phyloP scores from a whole-genome alignment of 1,140 invertebrate genomes.

The Camponotus vicinus region DNA sequence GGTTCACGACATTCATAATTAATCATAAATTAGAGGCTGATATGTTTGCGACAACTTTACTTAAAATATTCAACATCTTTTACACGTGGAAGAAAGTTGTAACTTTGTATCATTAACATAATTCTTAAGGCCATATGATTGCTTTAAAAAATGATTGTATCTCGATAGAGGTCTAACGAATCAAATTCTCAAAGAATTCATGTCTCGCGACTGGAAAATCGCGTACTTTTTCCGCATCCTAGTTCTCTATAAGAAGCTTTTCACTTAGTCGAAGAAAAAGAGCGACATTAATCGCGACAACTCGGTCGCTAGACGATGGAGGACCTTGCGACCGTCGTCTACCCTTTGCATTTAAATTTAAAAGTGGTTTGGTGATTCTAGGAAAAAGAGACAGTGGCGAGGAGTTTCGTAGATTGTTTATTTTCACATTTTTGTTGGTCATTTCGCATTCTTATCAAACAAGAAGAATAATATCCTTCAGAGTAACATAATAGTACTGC shows the following conservation, averaged over 20 bases:
- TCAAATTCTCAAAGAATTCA: background rate
- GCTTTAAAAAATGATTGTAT: background rate
- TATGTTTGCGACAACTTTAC: background rate
- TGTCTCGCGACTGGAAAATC: background rate
- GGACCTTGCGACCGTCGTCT: slow-evolving; percentile 64
- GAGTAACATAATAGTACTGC: background rate
- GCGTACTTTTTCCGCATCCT: background rate
- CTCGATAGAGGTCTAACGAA: background rate
- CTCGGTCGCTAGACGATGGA: slow-evolving; percentile 57
- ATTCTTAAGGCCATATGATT: background rate
- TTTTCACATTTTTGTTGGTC: slow-evolving; percentile 22
- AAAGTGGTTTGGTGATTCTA: slow-evolving; percentile 52
- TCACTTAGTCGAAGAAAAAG: slow-evolving; percentile 57
- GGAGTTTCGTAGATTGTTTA: background rate
- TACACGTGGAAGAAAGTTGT: background rate
- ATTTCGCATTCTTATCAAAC: slow-evolving; percentile 7
- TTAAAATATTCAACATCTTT: background rate
- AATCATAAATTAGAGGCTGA: background rate
- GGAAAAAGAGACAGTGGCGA: slow-evolving; percentile 45
- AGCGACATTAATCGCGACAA: slow-evolving; percentile 65
- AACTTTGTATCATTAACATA: slow-evolving; percentile 7
- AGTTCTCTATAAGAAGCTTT: slow-evolving; percentile 30
- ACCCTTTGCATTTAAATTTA: slow-evolving; percentile 72
- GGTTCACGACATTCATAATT: background rate
- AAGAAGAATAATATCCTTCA: background rate